phyloP scores from a whole-genome alignment of 2,113 vertebrate genomes.

The Oryzias curvinotus region DNA sequence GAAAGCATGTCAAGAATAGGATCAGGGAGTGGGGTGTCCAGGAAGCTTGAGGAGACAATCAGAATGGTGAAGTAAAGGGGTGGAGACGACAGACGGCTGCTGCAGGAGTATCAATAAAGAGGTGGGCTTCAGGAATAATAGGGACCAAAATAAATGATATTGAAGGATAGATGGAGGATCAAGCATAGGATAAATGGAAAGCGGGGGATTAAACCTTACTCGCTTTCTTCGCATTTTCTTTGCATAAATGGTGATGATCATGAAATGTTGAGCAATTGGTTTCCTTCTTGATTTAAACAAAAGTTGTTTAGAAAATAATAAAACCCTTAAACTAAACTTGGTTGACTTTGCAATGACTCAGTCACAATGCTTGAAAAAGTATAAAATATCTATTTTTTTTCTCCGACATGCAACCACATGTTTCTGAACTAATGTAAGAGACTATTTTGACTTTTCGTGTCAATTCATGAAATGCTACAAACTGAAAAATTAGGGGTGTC shows the following conservation, averaged over 20 bases:
- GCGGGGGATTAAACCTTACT: slow-evolving; percentile 24
- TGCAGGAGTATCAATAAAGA: slow-evolving; percentile 39
- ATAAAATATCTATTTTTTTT: too few species aligned
- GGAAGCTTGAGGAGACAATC: slow-evolving; percentile 15
- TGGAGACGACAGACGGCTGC: slow-evolving; percentile 1
- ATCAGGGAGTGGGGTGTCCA: slow-evolving; percentile 3
- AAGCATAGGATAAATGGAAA: slow-evolving; percentile 26
- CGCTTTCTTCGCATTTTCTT: slow-evolving; percentile 30
- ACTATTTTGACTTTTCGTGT: too few species aligned
- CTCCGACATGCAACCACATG: too few species aligned
- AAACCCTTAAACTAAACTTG: too few species aligned
- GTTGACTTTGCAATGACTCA: too few species aligned
- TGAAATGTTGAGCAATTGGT: slow-evolving; percentile 45
- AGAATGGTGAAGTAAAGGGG: slow-evolving; percentile 9
- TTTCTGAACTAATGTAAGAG: too few species aligned
- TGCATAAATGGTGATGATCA: slow-evolving; percentile 31
- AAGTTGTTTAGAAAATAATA: background rate
- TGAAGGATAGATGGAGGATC: slow-evolving; percentile 33
- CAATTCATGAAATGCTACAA: too few species aligned
- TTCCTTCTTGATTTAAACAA: slow-evolving; percentile 32
- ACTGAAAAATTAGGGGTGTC: too few species aligned
- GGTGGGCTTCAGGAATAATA: slow-evolving; percentile 21
- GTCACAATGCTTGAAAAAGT: too few species aligned
- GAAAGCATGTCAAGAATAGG: slow-evolving; percentile 28
- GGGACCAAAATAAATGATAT: slow-evolving; percentile 37